Evolutionary conservation across 2,888 invertebrate species (phyloP).

Genomic region (Lasioglossum leucozonium): DNA sequence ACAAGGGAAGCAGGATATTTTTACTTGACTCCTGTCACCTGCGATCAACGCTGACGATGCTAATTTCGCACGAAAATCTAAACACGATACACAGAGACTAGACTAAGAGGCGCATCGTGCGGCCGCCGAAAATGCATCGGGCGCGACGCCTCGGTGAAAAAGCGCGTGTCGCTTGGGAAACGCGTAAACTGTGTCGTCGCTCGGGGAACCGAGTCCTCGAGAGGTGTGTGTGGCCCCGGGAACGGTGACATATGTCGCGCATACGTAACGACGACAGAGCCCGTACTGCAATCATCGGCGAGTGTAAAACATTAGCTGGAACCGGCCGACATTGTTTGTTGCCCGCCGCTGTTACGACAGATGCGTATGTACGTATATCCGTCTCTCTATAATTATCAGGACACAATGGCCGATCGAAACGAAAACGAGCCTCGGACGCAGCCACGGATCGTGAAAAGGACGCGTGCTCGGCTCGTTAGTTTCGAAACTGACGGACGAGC

Average conservation of each 20-base stretch:
- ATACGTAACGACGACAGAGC: constrained; percentile 13
- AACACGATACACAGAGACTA: not conserved
- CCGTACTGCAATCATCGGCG: constrained; percentile 31
- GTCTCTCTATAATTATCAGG: constrained; percentile 29
- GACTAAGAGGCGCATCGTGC: not conserved
- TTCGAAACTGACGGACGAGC: constrained; percentile 3
- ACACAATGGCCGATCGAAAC: constrained; percentile 35
- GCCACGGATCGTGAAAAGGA: not conserved
- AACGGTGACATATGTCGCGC: constrained; percentile 24
- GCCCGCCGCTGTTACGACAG: constrained; percentile 16
- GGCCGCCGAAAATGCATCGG: not conserved
- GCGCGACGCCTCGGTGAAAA: not conserved
- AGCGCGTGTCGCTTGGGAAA: not conserved
- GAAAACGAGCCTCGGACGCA: constrained; percentile 10
- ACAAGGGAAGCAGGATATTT: too few relatives aligned
- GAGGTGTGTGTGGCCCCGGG: constrained; percentile 7
- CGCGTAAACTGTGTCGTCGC: not conserved
- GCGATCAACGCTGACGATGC: too few relatives aligned
- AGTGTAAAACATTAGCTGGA: constrained; percentile 35
- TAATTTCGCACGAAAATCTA: not conserved
- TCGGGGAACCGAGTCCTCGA: constrained; percentile 13
- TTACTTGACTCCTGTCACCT: not conserved
- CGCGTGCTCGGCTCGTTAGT: not conserved
- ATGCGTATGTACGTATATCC: constrained; percentile 37
- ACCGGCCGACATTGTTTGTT: constrained; percentile 40